A percentile compares a stretch with the other conserved stretches of the same genome.
These are phyloP conservation scores for Glaucidium brasilianum DNA, from an alignment of 2,113 vertebrate genomes.

Conservation along the genomic window DNA sequence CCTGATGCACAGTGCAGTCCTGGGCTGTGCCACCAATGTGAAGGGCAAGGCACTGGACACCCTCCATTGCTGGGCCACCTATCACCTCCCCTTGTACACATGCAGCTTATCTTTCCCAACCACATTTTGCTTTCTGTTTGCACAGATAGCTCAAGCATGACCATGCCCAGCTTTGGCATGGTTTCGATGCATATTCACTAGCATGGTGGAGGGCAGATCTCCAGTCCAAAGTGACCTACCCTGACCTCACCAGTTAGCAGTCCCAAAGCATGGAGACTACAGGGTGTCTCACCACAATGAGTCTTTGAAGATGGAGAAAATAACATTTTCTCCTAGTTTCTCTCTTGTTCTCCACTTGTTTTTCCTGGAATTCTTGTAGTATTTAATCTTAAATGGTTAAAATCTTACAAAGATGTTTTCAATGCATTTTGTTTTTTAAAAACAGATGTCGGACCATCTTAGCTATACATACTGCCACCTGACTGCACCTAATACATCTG, in stretches of 20 bases:
- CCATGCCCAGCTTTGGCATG: background rate
- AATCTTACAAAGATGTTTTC: background rate
- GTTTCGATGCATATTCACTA: background rate
- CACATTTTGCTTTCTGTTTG: constrained; percentile 15
- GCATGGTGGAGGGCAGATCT: background rate
- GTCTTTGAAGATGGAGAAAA: background rate
- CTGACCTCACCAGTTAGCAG: background rate
- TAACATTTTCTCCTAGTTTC: background rate
- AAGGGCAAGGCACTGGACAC: background rate
- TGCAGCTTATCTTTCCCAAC: background rate
- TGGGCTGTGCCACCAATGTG: background rate
- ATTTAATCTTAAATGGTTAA: background rate
- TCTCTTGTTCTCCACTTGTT: background rate
- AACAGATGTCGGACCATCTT: background rate
- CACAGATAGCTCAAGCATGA: background rate
- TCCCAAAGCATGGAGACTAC: background rate
- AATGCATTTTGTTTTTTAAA: background rate
- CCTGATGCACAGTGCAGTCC: background rate
- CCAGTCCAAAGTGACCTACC: background rate
- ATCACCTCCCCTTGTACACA: background rate
- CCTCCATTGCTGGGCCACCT: background rate
- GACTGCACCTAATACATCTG: background rate
- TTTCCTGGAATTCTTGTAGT: background rate
- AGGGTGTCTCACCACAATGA: background rate
- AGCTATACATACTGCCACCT: background rate